These are phyloP conservation scores for Drosophila ananassae DNA, from an alignment of 1,140 invertebrate species.

Conservation along the genomic window DNA sequence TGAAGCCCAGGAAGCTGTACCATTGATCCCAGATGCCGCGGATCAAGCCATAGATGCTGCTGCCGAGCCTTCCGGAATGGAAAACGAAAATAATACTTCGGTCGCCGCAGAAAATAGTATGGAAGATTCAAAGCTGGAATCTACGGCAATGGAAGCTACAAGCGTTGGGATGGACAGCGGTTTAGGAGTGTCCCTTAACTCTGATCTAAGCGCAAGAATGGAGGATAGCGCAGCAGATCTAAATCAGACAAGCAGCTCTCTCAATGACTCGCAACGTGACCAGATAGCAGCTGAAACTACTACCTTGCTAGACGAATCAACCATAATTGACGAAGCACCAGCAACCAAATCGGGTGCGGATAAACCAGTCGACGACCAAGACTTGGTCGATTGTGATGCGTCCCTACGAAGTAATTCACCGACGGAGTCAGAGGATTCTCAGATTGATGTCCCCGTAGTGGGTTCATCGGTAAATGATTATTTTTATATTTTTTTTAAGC, in stretches of 20 bases:
- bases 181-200: background rate
- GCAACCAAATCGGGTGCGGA: background rate
- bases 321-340: conserved; percentile 16
- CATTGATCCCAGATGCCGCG: background rate
- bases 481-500: no score
- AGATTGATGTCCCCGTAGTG: background rate
- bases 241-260: background rate
- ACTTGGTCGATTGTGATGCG: no score
- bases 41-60: background rate
- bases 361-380: no score
- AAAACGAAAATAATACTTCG: background rate
- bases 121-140: background rate
- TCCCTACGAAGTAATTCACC: background rate
- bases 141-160: background rate
- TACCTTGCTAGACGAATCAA: background rate
- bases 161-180: conserved; percentile 5
- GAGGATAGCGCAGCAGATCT: background rate
- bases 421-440: background rate
- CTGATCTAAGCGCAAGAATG: background rate
- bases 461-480: conserved; percentile 5
- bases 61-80: background rate
- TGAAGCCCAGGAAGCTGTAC: background rate
- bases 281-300: background rate
- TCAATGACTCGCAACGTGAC: conserved; percentile 5
- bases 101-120: background rate